Base-by-base conservation (phyloP, 64 coral and sea anemone species). In the Anthopleura sola region DNA sequence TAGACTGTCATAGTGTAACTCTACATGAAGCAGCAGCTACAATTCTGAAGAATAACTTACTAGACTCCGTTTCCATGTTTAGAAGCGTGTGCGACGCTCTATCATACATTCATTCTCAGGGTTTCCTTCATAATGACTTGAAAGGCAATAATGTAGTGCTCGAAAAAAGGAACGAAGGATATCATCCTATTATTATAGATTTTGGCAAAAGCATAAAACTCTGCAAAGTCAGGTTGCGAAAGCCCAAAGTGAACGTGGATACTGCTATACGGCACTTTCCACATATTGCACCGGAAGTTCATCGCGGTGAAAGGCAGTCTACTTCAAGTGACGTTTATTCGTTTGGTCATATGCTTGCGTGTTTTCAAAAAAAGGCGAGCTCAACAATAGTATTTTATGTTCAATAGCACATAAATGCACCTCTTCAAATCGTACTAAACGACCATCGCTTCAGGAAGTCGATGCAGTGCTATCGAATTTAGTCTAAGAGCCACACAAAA, bases 241-340 rank as follows among this genome's bases (percentile, higher is more conserved):
- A 55, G 28, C 82, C 82, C 2, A 84, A 84, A 38, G 2, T 68
- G 9, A 23, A 85, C 57, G 39, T 66, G 1, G 83, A 85, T 5
- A 21, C 3, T 44, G 75, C 75, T 16, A 37, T 24, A n/a, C 44
- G 9, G 6, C 21, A 21, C 26, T 62, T 36, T 84, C 83, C 83
- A 6, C 60, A 85, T n/a, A 47, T 85, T 24, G 83, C 83, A 4
- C 83, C 60, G 29, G 83, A 85, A 44, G 8, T 85, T 44, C 60
- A 85, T 18, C 49, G 57, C 7, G 83, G 83, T 23, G 82, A 58
- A 37, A 36, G 60, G 7, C 60, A 66, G 23, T 39, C 83, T 0
- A 85, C 16, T 44, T 28, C 60, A 6, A 85, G 83, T 20, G 83
- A 85, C 16, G 83, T 85, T 5, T 85, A 9, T 44, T 85, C 83